Percentiles rank a stretch among this genome's conserved stretches.
Evolutionary conservation across 2,113 vertebrate species (phyloP).

Genomic region (Hystrix cristata): DNA sequence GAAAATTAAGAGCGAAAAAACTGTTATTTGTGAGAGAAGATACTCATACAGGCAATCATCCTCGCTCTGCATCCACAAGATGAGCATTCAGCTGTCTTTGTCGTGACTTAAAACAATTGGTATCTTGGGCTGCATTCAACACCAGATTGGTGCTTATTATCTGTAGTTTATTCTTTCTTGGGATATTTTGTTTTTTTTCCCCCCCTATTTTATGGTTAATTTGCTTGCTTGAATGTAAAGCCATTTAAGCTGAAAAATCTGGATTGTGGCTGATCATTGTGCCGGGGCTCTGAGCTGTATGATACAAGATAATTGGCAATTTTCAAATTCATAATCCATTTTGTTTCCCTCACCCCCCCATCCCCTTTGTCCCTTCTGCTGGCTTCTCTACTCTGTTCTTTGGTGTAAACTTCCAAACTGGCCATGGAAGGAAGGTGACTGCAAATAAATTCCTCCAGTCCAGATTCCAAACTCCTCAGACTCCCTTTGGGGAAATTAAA

Average conservation of each 20-base stretch:
- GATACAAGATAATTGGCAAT: constrained; percentile 92
- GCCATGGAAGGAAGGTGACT: not conserved
- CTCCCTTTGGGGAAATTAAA: not conserved
- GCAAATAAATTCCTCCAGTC: constrained; percentile 75
- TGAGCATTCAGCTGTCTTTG: constrained; percentile 94
- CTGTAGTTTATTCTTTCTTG: constrained; percentile 93
- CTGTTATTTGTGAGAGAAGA: constrained; percentile 95
- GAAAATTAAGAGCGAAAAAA: constrained; percentile 96
- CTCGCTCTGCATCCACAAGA: constrained; percentile 90
- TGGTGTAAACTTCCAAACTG: constrained; percentile 58
- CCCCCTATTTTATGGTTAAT: constrained; percentile 92
- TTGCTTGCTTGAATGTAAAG: constrained; percentile 93
- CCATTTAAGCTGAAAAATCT: constrained; percentile 93
- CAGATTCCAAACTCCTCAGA: not conserved
- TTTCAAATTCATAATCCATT: constrained; percentile 92
- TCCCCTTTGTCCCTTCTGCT: constrained; percentile 50
- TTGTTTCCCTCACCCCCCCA: constrained; percentile 79
- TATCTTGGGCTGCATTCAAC: constrained; percentile 93
- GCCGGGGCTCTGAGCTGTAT: constrained; percentile 90
- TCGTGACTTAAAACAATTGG: constrained; percentile 95
- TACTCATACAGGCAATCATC: constrained; percentile 94
- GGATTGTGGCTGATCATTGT: constrained; percentile 88
- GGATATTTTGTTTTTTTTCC: constrained; percentile 89
- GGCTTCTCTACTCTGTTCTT: constrained; percentile 55
- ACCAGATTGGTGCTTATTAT: constrained; percentile 94